Conservation (phyloP, 2,888 invertebrate genomes). For the Altica lythri region DNA sequence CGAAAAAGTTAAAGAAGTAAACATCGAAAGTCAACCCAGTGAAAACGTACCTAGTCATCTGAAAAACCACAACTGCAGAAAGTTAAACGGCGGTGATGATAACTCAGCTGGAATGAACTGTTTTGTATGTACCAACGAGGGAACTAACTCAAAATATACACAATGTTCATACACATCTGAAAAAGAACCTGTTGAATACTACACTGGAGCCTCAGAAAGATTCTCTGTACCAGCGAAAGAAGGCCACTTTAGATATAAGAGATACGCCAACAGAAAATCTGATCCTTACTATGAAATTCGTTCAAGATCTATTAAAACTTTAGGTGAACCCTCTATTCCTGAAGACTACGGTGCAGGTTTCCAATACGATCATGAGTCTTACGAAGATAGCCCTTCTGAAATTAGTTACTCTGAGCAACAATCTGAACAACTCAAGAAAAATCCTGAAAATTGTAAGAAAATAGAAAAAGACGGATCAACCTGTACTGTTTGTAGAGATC, state of each 20-base stretch:
- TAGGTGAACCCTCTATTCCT: slow-evolving; percentile 61
- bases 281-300: slow-evolving; percentile 62
- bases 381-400: slow-evolving; percentile 31
- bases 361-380: slow-evolving; percentile 36
- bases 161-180: slow-evolving; percentile 64
- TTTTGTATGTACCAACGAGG: slow-evolving; percentile 61
- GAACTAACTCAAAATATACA: slow-evolving; percentile 62
- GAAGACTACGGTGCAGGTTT: slow-evolving; percentile 58
- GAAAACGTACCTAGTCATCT: slow-evolving; percentile 41
- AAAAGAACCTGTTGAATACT: slow-evolving; percentile 56
- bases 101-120: slow-evolving; percentile 59
- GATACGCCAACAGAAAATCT: slow-evolving; percentile 52
- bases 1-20: slow-evolving; percentile 49
- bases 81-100: slow-evolving; percentile 62
- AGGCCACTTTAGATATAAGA: slow-evolving; percentile 56
- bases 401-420: slow-evolving; percentile 65
- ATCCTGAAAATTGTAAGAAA: slow-evolving; percentile 68
- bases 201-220: slow-evolving; percentile 50
- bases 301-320: slow-evolving; percentile 53
- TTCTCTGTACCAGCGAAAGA: slow-evolving; percentile 47
- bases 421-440: slow-evolving; percentile 64
- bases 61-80: slow-evolving; percentile 63
- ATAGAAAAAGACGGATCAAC: slow-evolving; percentile 68
- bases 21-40: slow-evolving; percentile 40
- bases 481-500: slow-evolving; percentile 75